phyloP scores from a whole-genome alignment of 2,113 vertebrate species.

The Nibea albiflora region DNA sequence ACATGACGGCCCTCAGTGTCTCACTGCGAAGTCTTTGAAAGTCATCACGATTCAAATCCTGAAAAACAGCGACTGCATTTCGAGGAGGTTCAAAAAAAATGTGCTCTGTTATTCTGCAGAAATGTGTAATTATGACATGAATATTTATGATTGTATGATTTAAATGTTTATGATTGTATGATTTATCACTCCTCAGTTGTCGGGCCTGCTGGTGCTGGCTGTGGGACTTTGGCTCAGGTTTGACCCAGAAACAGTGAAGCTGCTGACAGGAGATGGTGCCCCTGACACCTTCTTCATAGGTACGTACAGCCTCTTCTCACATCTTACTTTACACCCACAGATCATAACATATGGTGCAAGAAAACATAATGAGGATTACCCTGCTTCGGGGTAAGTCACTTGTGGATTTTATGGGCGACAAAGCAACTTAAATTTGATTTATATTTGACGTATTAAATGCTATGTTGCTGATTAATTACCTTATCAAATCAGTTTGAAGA shows the following conservation, averaged over 20 bases:
- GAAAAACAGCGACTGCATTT: not conserved
- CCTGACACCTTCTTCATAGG: slow-evolving; percentile 92
- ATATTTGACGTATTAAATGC: not conserved
- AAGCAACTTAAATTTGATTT: not conserved
- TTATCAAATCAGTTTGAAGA: not conserved
- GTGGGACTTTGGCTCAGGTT: slow-evolving; percentile 97
- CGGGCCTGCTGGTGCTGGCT: slow-evolving; percentile 89
- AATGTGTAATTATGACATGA: not conserved
- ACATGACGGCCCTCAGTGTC: not conserved
- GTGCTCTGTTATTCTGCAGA: not conserved
- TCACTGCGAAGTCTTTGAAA: not conserved
- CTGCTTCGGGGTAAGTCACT: too few relatives aligned
- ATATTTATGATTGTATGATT: not conserved
- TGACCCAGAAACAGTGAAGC: slow-evolving; percentile 85
- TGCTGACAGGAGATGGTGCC: slow-evolving; percentile 85
- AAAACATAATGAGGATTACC: not conserved
- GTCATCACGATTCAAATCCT: not conserved
- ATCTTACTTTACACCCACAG: not conserved
- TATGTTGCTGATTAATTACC: not conserved
- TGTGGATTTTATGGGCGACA: not conserved
- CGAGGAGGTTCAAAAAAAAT: not conserved
- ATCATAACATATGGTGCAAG: not conserved
- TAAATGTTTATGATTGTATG: not conserved
- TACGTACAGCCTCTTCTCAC: slow-evolving; percentile 76
- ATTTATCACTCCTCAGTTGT: slow-evolving; percentile 84